Evolutionary conservation across 1,140 invertebrate genomes (phyloP), one percentile per base, ranked within the genome.

Genomic region (Bilobella aurantiaca): DNA sequence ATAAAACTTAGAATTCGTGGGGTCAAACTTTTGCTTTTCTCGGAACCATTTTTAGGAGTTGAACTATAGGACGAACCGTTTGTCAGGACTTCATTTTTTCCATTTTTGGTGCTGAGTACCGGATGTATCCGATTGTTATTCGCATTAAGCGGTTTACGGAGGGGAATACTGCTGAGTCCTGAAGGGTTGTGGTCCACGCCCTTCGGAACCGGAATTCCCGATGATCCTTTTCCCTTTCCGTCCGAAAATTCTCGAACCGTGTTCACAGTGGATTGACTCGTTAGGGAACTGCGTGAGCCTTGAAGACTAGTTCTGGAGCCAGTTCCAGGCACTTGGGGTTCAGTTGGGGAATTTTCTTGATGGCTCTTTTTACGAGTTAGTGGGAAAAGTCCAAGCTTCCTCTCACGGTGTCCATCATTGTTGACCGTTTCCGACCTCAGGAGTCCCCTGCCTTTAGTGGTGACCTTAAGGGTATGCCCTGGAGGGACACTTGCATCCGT

Each of bases 251-350:
- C 84, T 65, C 86, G 81, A 0, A 90, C 88, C 0, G 88, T 90
- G 70, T 87, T 86, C 0, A 89, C 86, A 3, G 89, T 91, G 1
- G 85, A 85, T 0, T 87, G 83, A 74, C 88, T 90, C 72, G 89
- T 90, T 28, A 91, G 78, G 0, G 89, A 91, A 71, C 88, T 90
- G 3, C 86, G 79, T 0, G 89, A 91, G 69, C 88, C 89, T 0
- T 87, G 81, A 12, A 93, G 76, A 65, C 88, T 91, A 32, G 86
- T 87, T 18, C 87, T 78, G 0, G 85, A 87, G 53, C 81, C 83
- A 2, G 83, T 73, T 42, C n/a, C n/a, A 42, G 8, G 37, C 8
- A 12, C n/a, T 8, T 12, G 37, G 37, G 37, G n/a, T 42, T 42
- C 37, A 12, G 37, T 42, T 42, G 37, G 37, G 37, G 37, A 42